phyloP scores from a whole-genome alignment of 2,888 invertebrate species.

The Lasioglossum marginatum region DNA sequence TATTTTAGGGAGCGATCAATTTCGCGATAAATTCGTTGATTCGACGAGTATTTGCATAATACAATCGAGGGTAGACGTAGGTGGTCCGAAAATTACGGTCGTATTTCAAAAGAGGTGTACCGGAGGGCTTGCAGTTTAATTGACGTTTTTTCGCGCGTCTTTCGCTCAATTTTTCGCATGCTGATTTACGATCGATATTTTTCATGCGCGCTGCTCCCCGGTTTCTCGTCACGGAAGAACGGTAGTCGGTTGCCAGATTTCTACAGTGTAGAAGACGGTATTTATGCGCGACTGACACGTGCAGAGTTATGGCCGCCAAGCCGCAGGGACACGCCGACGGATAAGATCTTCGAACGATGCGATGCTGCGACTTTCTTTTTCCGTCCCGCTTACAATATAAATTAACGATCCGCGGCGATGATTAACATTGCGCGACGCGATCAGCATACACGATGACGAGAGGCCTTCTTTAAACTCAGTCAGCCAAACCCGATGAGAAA shows the following conservation, averaged over 20 bases:
- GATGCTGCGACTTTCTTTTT: conserved; percentile 42
- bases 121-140: conserved; percentile 36
- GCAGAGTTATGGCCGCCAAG: conserved; percentile 49
- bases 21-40: conserved; percentile 19
- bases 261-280: conserved; percentile 22
- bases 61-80: not conserved
- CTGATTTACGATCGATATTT: conserved; percentile 57
- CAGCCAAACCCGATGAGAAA: conserved; percentile 35
- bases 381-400: conserved; percentile 35
- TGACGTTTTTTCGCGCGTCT: conserved; percentile 42
- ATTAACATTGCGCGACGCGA: conserved; percentile 64
- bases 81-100: conserved; percentile 5
- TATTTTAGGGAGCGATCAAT: conserved; percentile 15
- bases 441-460: conserved; percentile 45
- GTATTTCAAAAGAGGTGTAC: conserved; percentile 43
- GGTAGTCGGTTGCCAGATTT: conserved; percentile 48
- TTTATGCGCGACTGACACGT: conserved; percentile 50
- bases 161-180: conserved; percentile 42
- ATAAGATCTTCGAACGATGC: conserved; percentile 54
- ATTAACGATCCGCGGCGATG: conserved; percentile 53
- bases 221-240: conserved; percentile 14
- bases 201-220: not conserved
- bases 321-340: conserved; percentile 51
- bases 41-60: not conserved
- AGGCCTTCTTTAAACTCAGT: conserved; percentile 15